Base-by-base conservation (phyloP, 2,113 vertebrate genomes). In the Paralichthys olivaceus region DNA sequence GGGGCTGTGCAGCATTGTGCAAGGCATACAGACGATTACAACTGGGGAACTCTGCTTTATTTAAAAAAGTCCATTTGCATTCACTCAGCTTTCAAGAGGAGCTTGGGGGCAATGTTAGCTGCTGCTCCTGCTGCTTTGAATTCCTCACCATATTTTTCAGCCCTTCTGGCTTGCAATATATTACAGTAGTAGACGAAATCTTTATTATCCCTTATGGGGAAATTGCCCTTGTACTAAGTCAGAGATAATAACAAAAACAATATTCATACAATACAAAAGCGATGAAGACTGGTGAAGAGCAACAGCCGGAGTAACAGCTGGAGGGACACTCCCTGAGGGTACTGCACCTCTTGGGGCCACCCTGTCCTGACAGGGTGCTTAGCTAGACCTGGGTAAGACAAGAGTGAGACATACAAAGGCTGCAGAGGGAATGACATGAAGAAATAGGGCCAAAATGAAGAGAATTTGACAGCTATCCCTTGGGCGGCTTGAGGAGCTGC, bases 171-270 rank as follows among this genome's bases (percentile, higher is more conserved):
- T 56, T 75, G 68, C 61, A 76, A 77, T 84, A 83, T 75, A 93
- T 89, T 81, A 88, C 71, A 85, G 72, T 75, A 66, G 72, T 69
- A 67, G 79, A 43, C 67, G 69, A 82, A 86, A 81, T 84, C 69
- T 85, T 85, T 88, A 88, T 88, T 79, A 84, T 80, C 72, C 84
- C 84, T 81, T 65, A 80, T 83, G 89, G 84, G 76, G 40, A 79
- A 80, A 79, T 73, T 88, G 65, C 73, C 85, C 79, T 89, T 84
- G 72, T 66, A 87, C 58, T 63, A 75, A 81, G 81, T 86, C 70
- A 72, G 84, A 53, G 65, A 84, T 81, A 86, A 85, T 83, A 89
- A 87, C 76, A 70, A 78, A 79, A 90, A 90, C 75, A 84, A 88
- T 80, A 77, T 72, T 49, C 57, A 75, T 79, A 71, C 32, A 56